A percentile compares a stretch with the other conserved stretches of the same genome.
These are phyloP conservation scores for Emesis furor DNA, from an alignment of 2,888 invertebrate species.

Conservation along the genomic window DNA sequence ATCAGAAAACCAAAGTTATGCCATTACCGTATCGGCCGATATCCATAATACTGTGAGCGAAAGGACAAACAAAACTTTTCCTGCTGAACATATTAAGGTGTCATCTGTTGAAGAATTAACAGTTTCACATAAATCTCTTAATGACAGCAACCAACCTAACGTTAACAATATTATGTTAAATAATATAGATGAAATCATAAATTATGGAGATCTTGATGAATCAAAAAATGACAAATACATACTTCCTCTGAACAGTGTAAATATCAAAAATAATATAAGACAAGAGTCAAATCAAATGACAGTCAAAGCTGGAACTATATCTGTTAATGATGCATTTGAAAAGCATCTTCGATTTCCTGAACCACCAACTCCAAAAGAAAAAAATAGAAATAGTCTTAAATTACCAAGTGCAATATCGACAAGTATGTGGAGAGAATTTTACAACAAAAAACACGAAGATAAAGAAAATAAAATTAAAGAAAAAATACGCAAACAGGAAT, in stretches of 20 bases:
- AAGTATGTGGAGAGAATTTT: background rate
- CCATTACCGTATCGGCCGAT: background rate
- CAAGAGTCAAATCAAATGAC: background rate
- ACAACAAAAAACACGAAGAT: background rate
- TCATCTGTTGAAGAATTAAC: background rate
- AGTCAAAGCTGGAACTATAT: background rate
- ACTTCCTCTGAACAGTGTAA: background rate
- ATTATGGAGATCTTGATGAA: background rate
- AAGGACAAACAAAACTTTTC: background rate
- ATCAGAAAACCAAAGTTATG: background rate
- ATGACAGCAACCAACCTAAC: background rate
- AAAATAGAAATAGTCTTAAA: background rate
- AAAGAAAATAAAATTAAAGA: background rate
- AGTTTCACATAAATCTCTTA: background rate
- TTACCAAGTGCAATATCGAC: background rate
- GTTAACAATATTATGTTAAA: background rate
- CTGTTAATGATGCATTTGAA: background rate
- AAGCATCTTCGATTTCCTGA: background rate
- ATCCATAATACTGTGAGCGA: background rate
- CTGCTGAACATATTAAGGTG: background rate
- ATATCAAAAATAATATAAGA: background rate
- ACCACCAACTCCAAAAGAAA: background rate
- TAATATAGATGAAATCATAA: background rate
- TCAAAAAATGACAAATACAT: background rate
- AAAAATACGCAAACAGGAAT: background rate